Base-by-base conservation (phyloP, 1,140 invertebrate species). In the Drosophila nigromelanica region DNA sequence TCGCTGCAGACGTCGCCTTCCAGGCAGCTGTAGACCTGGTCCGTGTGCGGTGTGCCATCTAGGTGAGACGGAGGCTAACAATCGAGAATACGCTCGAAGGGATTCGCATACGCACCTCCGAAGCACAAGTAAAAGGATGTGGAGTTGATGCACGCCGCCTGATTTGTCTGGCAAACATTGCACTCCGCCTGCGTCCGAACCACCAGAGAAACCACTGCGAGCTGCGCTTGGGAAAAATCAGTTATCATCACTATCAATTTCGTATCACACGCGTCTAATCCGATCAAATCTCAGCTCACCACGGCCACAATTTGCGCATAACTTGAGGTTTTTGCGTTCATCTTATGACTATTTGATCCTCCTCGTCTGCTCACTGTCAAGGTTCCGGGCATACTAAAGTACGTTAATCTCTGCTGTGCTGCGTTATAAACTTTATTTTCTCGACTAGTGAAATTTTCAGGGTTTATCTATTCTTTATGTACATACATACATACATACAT, bases 81-180 rank as follows among this genome's bases (percentile, higher is more conserved):
- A 0, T 1, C 10, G 6, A 0, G 24, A 24, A 3, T 54, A 12
- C 12, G 12, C 5, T 15, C 24, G 1, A 24, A 8, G 6, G 2
- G 3, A 60, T 1, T n/a, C 1, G 5, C 11, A 0, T 1, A 73
- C 68, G 54, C 50, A 91, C 90, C 76, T 3, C 90, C 90, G n/a
- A 91, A 91, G 35, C 90, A 91, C 45, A 91, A 54, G 42, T 91
- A 87, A 33, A 86, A 91, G 0, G 90, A 91, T 6, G 80, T 86
- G 5, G 90, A 91, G 37, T 91, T 91, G 5, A 91, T 77, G 55
- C 90, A 91, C 40, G 90, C 90, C 11, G 70, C 90, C 47, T 73
- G 48, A 59, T 91, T 91, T 0, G 50, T 27, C 43, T 91, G 90
- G 7, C 90, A 91, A 5, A 91, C 87, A 69, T 91, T 87, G 47